Base-by-base conservation (phyloP, 2,888 invertebrate genomes). In the Tricholauxania praeusta region DNA sequence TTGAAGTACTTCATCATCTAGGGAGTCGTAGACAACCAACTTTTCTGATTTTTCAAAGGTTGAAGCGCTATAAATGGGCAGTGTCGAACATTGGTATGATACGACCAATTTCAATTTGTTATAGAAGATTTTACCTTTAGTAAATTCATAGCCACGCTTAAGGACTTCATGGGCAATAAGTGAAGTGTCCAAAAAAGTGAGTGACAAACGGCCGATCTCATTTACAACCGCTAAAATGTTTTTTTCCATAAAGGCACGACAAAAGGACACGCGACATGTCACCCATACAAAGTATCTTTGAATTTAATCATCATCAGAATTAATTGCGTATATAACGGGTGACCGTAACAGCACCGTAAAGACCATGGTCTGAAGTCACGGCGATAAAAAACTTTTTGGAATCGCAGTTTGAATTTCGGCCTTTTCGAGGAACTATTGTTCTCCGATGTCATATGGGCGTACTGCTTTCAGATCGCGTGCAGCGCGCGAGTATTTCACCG, bases 301-400 rank as follows among this genome's bases (percentile, higher is more conserved):
- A 93, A 84, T 95, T 94, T 14, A 74, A 52, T 82, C 83, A 70
- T 85, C 83, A 78, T 91, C 90, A 85, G 59, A 97, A 87, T 57
- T 92, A 90, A 63, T 86, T 89, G 75, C 95, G 93, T 85, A 98
- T 95, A 76, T 91, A 91, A 87, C 96, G 95, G 0, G 94, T 92
- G 64, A 99, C n/a, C n/a, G n/a, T n/a, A n/a, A n/a, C n/a, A n/a
- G n/a, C 93, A 79, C 93, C 94, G 2, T n/a, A 99, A 1, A 99
- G 91, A 87, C 99, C 94, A 90, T 98, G 93, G 89, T 99, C 99
- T 53, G 99, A 99, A 57, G 98, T 96, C 82, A 99, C 92, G 4
- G 99, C 98, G 75, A 99, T 90, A 70, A 95, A 85, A 59, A 97
- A 89, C 83, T 93, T 92, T 82, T 94, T 92, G 0, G 92, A 91